Base-by-base conservation (phyloP, 2,888 invertebrate species). In the Tetranychus piercei region DNA sequence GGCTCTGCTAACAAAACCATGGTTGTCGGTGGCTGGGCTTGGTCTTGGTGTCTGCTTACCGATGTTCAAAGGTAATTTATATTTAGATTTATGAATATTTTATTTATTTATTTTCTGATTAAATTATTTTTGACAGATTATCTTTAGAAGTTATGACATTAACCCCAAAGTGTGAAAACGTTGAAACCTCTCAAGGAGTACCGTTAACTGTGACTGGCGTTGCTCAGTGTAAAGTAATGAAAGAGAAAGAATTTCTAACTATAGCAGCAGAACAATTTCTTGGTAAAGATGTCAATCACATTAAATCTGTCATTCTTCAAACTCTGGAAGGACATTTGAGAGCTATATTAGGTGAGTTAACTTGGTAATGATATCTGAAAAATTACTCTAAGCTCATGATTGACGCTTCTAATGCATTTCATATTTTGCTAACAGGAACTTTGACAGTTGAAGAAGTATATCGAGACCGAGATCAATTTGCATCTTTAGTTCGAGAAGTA, bases 41-140 rank as follows among this genome's bases (percentile, higher is more conserved):
- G 94, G 91, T 94, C 95, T 1, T 96, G 96, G 95, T 96, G 94
- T 90, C 86, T 92, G 78, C 93, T 96, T 76, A 95, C 95, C 72
- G 95, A 96, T 82, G 94, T 95, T 6, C 95, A 96, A 82, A 87
- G 67, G 73, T 73, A 55, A 55, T 55, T 55, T 15, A 55, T 7
- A 15, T 55, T 0, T 15, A 15, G 0, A 15, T 55, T 55, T 15
- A 7, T 45, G 55, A 55, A 15, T 15, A 55, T 55, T 55, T 2
- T 3, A 7, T 9, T 55, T 15, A 3, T 6, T 55, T 55, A 15
- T 55, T 55, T 15, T 8, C 11, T 15, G 7, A 55, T 44, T 22
- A 5, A 11, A n/a, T 44, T 76, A 2, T 70, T 69, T 75, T 18
- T 64, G 55, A 7, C 55, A 74, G 78, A 65, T 86, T 93, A 74